Evolutionary conservation across 1,140 invertebrate species (phyloP), one percentile per base, ranked within the genome.

Genomic region (Drosophila lacteicornis): DNA sequence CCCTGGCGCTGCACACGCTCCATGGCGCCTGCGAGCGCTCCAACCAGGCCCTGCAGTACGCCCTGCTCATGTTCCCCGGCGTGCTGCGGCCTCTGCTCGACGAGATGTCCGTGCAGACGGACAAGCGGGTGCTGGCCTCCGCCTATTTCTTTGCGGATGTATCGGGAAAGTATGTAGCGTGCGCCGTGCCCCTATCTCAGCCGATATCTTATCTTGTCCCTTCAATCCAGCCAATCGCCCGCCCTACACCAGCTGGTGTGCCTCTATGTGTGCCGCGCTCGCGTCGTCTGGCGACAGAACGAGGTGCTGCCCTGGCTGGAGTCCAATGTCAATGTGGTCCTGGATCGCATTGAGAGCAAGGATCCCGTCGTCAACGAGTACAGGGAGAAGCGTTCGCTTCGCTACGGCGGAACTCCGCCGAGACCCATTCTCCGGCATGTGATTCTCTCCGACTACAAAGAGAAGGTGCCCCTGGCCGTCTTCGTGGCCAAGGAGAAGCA

Each of bases 51-150:
- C 91, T 98, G 17, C 95, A 97, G 92, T 95, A 96, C 66, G 96
- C 97, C 15, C 93, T 99, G 8, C 93, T 97, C 4, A 96, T 96
- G 95, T 98, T 98, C 93, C 98, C 98, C 3, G 95, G 95, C 6
- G 94, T 98, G 8, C 87, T 98, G 4, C 86, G 95, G 17, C 95
- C 95, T 0, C 93, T 98, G 13, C 81, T 98, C 33, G 96, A 98
- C 46, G 97, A 97, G 92, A 97, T 97, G 93, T 94, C 94, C 25
- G 94, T 98, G 33, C 94, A 96, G 80, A 94, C 95, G 8, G 96
- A 97, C 91, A 93, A 93, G 33, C 93, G 94, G 77, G 95, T 97
- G 27, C 80, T 92, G 38, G 92, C 85, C 71, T 95, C 95, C 84
- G 42, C 81, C n/a, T 94, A 92, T 68, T 94, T 94, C 79, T 86